These are phyloP conservation scores for Conus betulinus DNA, from an alignment of 1,140 invertebrate genomes.

Conservation along the genomic window DNA sequence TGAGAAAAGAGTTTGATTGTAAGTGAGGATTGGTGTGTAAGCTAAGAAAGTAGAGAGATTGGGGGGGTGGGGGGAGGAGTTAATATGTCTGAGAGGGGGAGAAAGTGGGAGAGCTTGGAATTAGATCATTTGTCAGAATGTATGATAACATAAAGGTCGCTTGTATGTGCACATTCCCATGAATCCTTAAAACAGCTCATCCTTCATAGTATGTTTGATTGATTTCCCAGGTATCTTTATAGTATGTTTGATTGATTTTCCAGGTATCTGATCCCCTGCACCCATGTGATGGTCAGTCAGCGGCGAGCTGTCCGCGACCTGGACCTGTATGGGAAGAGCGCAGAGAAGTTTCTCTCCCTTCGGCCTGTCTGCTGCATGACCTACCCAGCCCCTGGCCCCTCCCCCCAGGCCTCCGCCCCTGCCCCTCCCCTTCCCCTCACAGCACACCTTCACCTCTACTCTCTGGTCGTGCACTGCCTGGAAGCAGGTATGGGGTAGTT, in stretches of 20 bases:
- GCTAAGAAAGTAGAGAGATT: no score
- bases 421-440: conserved; percentile 9
- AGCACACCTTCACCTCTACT: conserved; percentile 10
- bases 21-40: no score
- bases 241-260: not conserved
- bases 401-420: not conserved
- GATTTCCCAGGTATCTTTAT: no score
- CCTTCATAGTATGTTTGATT: no score
- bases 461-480: conserved; percentile 10
- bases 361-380: conserved; percentile 80
- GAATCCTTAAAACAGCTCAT: no score
- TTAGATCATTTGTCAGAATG: no score
- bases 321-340: conserved; percentile 84
- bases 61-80: not conserved
- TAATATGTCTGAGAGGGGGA: not conserved
- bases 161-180: no score
- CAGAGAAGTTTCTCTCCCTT: conserved; percentile 89
- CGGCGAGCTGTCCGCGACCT: conserved; percentile 85
- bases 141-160: no score
- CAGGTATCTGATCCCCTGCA: conserved; percentile 87
- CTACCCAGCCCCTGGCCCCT: conserved; percentile 29
- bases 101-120: not conserved
- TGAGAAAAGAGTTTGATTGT: no score
- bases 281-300: conserved; percentile 93
- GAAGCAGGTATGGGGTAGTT: conserved; percentile 11